Percentiles rank a stretch among this genome's conserved stretches.
Conservation (phyloP, 2,888 invertebrate genomes). For the Minunthozetes semirufus region DNA sequence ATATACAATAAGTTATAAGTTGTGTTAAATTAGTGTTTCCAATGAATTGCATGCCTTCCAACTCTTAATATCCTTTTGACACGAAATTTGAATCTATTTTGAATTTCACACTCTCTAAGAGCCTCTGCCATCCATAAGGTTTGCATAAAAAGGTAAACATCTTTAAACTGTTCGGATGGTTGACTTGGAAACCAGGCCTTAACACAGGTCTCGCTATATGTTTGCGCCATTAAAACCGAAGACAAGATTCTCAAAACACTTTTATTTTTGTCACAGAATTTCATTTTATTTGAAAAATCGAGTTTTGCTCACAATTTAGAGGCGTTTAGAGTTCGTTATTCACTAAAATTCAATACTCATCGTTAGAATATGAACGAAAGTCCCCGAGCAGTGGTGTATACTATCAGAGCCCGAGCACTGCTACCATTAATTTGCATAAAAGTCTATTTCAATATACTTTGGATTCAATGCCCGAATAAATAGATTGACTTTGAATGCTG, state of each 20-base stretch:
- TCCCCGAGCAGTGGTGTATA: not conserved
- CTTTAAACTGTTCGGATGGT: not conserved
- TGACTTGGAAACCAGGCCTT: not conserved
- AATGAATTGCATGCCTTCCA: conserved; percentile 5
- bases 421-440: conserved; percentile 29
- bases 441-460: not conserved
- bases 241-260: too few species aligned
- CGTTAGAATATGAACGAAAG: not conserved
- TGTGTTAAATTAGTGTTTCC: conserved; percentile 11
- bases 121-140: not conserved
- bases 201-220: not conserved
- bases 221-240: too few species aligned
- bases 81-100: conserved; percentile 9
- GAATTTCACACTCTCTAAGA: not conserved
- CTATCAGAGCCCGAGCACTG: not conserved
- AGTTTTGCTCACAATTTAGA: too few species aligned
- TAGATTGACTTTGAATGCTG: not conserved
- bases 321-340: too few species aligned
- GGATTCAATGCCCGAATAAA: not conserved
- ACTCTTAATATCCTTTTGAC: conserved; percentile 20
- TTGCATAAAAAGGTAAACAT: not conserved
- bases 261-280: too few species aligned
- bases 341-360: too few species aligned
- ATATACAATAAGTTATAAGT: not conserved
- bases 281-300: too few species aligned